Base-by-base conservation (phyloP, 1,140 invertebrate species). In the Musca vetustissima region DNA sequence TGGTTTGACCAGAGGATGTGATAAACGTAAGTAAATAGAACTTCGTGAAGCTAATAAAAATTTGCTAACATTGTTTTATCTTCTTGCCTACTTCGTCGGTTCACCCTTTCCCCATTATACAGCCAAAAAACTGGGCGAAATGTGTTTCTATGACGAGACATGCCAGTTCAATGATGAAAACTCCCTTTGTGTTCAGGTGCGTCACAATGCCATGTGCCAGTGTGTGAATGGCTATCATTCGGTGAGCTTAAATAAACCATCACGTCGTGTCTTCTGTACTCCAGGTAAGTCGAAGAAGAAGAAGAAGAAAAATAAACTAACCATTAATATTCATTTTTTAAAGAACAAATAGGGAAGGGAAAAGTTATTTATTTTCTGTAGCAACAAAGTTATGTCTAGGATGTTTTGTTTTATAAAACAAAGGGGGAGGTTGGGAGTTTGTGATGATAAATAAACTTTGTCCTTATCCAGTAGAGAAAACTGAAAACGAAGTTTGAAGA, bases 181-280 rank as follows among this genome's bases (percentile, higher is more conserved):
- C 84, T 87, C 92, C 64, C 89, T 89, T 15, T 93, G 92, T 80
- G 88, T 90, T 61, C 92, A 93, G 83, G 87, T 93, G 74, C 88
- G 91, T 75, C 92, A 94, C 86, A 93, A 93, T 80, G 92, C 92
- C 36, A 88, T 92, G 73, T 94, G 92, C 83, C 90, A 93, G 77
- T 94, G 92, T 83, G 87, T 89, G 77, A 82, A 84, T 55, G 92
- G 92, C 50, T 94, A 89, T 80, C 92, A 93, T 83, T 89, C 86
- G 73, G 92, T 92, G 25, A 87, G 88, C 70, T 86, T 92, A 72
- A 88, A 88, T 69, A 88, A 89, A 75, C 90, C 91, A 50, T 89
- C 88, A 70, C 89, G 89, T 73, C 88, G 88, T 73, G 83, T 90
- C 70, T 93, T 93, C 82, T 94, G 92, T 81, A 91, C 91, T 70